Evolutionary conservation across 2,888 invertebrate species (phyloP), one percentile per base, ranked within the genome.

Genomic region (Cyaniris semiargus): DNA sequence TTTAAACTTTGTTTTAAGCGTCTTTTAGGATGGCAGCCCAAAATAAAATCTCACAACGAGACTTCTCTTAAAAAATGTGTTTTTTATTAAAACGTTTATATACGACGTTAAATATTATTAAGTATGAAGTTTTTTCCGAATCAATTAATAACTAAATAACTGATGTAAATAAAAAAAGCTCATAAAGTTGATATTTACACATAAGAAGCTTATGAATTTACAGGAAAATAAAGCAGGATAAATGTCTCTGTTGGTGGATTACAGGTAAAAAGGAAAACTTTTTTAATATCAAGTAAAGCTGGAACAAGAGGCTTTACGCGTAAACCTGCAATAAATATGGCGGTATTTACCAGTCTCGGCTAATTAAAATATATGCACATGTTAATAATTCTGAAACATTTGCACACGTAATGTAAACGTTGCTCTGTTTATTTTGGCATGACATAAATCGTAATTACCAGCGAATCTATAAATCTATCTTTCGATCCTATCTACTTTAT

Each of bases 211-310:
- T 27, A 66, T 31, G 27, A 66, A 31, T 66, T 66, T 38, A 38
- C 10, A 15, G 72, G 72, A 72, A 38, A 72, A 72, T 72, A 72
- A 44, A 72, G 44, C 21, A 21, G 38, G 44, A 34, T 72, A 72
- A 72, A 66, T 18, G 27, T 66, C 27, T 66, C 44, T 72, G 38
- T 8, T 72, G 8, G 23, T 53, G 53, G 53, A 74, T 74, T 53
- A 74, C 74, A 48, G 74, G 48, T 74, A 74, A 76, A 76, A 71
- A 76, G 56, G 70, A 66, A 77, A 79, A 76, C 76, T 78, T 79
- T 79, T 79, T 76, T 76, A 79, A 78, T 77, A 79, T 78, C 70
- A 78, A 44, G 18, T 76, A 79, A 79, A 80, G 80, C 71, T 75
- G 70, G 78, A 56, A 79, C 72, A 80, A 79, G 78, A 76, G 78